Evolutionary conservation across 2,797 vertebrate species (phyloP).

Genomic region (Geotrypetes seraphini): DNA sequence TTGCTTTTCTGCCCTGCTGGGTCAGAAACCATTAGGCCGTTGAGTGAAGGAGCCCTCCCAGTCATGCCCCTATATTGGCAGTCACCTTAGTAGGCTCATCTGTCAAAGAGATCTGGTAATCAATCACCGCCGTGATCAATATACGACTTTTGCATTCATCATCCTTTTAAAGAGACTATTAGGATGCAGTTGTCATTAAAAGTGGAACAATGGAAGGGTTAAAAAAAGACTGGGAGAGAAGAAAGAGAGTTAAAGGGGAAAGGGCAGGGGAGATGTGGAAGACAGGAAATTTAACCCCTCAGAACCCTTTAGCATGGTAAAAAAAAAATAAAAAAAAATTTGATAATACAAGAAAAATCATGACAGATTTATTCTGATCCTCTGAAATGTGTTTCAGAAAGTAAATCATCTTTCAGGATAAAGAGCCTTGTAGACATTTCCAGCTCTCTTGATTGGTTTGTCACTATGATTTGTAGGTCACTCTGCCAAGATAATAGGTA

Average conservation of each 20-base stretch:
- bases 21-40: constrained; percentile 69
- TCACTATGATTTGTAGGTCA: constrained; percentile 75
- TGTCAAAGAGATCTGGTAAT: constrained; percentile 73
- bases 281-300: background rate
- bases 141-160: constrained; percentile 76
- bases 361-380: constrained; percentile 51
- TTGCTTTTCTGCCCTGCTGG: constrained; percentile 31
- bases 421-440: constrained; percentile 33
- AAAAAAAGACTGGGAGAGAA: constrained; percentile 15
- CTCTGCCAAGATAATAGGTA: constrained; percentile 42
- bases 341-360: constrained; percentile 38
- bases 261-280: constrained; percentile 8
- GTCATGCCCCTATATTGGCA: constrained; percentile 67
- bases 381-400: constrained; percentile 14
- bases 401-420: constrained; percentile 50
- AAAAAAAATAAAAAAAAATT: background rate
- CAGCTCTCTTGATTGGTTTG: constrained; percentile 65
- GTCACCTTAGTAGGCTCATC: constrained; percentile 71
- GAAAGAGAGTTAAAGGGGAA: background rate
- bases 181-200: constrained; percentile 38
- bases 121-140: constrained; percentile 81
- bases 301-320: background rate
- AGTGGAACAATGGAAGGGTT: constrained; percentile 33
- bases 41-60: constrained; percentile 55
- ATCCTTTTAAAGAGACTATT: constrained; percentile 48